Percentiles rank a stretch among this genome's conserved stretches.
Conservation (phyloP, 2,797 vertebrate genomes). For the Pteronotus mesoamericanus region DNA sequence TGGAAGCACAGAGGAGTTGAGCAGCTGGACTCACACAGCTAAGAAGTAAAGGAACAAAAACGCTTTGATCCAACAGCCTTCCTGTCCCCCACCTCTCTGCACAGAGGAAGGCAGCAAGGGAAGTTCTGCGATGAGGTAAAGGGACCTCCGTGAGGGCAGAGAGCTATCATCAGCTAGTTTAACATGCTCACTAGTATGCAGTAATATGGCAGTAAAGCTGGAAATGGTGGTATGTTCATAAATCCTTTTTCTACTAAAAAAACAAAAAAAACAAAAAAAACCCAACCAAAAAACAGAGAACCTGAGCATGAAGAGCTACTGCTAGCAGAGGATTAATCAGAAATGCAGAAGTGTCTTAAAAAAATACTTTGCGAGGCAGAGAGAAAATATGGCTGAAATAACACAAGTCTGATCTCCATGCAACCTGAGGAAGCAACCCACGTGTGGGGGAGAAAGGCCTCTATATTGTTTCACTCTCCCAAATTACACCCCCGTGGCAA, state of each 20-base stretch:
- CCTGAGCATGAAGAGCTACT: neutral
- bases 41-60: neutral
- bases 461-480: neutral
- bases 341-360: slow-evolving; percentile 23
- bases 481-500: neutral
- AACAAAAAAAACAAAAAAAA: neutral
- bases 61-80: neutral
- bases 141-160: neutral
- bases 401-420: neutral
- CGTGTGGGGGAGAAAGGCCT: neutral
- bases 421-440: neutral
- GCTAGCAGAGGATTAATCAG: slow-evolving; percentile 27
- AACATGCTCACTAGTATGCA: neutral
- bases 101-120: neutral
- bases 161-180: neutral
- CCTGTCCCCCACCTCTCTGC: neutral
- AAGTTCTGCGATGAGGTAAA: neutral
- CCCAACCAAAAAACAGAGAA: neutral
- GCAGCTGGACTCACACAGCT: neutral
- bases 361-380: neutral
- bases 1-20: neutral
- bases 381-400: neutral
- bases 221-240: neutral
- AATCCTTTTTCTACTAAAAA: slow-evolving; percentile 32
- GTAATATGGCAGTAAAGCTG: neutral